Conservation (phyloP, 2,113 vertebrate species). For the Aphyosemion australe region DNA sequence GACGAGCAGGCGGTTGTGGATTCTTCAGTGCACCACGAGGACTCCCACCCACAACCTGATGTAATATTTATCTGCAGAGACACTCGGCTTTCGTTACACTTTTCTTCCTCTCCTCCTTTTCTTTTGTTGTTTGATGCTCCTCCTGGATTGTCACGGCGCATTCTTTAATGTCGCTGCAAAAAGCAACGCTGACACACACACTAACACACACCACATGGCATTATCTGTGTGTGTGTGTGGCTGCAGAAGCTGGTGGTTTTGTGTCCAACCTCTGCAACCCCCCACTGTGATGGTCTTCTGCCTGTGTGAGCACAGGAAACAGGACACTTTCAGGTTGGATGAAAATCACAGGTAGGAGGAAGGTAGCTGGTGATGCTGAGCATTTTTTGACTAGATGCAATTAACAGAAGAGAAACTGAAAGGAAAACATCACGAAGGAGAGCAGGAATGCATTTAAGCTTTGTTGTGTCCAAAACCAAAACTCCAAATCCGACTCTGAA, state of each 20-base stretch:
- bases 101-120: background rate
- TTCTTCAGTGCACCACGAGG: conserved; percentile 31
- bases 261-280: conserved; percentile 12
- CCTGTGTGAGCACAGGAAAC: conserved; percentile 15
- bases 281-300: conserved; percentile 18
- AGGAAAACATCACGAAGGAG: background rate
- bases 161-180: conserved; percentile 25
- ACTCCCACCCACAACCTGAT: conserved; percentile 43
- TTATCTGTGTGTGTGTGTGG: conserved; percentile 12
- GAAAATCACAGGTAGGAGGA: background rate
- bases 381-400: background rate
- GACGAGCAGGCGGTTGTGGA: conserved; percentile 16
- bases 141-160: conserved; percentile 11
- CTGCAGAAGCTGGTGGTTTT: conserved; percentile 32
- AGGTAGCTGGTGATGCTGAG: background rate
- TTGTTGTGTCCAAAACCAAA: conserved; percentile 6
- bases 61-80: conserved; percentile 45
- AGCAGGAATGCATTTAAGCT: conserved; percentile 2
- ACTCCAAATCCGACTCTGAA: conserved; percentile 2
- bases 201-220: conserved; percentile 1
- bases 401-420: background rate
- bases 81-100: conserved; percentile 41
- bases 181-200: conserved; percentile 1
- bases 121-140: conserved; percentile 20
- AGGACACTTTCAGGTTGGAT: conserved; percentile 12